These are phyloP conservation scores for Ictidomys tridecemlineatus DNA, from an alignment of 2,113 vertebrate species.

Conservation along the genomic window DNA sequence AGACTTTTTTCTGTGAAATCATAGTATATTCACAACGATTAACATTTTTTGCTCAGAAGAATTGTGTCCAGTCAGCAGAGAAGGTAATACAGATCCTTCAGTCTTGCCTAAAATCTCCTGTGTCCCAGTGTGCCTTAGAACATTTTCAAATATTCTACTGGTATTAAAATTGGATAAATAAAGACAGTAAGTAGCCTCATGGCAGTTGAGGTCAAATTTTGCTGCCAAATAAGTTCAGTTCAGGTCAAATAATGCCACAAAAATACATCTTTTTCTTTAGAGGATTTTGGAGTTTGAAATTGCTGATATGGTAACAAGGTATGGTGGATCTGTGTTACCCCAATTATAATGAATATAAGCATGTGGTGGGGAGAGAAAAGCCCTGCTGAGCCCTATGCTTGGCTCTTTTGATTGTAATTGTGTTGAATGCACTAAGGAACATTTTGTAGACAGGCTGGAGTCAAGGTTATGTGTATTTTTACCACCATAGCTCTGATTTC, in stretches of 20 bases:
- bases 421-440: no score
- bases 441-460: background rate
- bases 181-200: background rate
- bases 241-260: background rate
- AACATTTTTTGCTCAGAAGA: slow-evolving; percentile 30
- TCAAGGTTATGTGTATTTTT: background rate
- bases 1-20: background rate
- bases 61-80: background rate
- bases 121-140: background rate
- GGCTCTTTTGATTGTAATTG: background rate
- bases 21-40: background rate
- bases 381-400: background rate
- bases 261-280: background rate
- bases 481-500: background rate
- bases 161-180: background rate
- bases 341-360: background rate
- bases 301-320: background rate
- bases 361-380: background rate
- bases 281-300: background rate
- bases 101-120: background rate
- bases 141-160: background rate
- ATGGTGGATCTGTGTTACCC: background rate
- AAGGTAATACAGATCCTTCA: background rate
- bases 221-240: background rate
- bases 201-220: background rate